Evolutionary conservation across 2,797 vertebrate species (phyloP), one percentile per base, ranked within the genome.

Genomic region (Lithobates pipiens): DNA sequence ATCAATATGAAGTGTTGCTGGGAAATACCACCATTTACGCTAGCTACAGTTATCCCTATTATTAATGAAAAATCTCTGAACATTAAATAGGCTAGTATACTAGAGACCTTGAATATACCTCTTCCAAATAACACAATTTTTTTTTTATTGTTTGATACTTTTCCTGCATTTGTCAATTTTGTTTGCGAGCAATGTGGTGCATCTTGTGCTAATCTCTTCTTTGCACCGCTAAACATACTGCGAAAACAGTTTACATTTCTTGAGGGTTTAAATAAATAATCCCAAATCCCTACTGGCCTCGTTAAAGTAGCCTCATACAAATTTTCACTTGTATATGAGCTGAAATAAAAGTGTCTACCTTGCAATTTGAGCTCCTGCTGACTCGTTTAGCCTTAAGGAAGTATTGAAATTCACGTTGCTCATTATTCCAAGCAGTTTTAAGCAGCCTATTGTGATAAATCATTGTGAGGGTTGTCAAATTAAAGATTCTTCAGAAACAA

Each of bases 251-350:
- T 90, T 92, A 87, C 91, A 91, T 93, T 92, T 94, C 92, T 89
- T 90, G 93, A 91, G 86, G 91, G 70, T 50, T 93, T 91, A 92
- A 89, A 94, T 91, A 93, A 92, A 94, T 92, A 93, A 93, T 88
- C 76, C 46, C 86, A 93, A 92, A 90, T 91, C 93, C 91, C 93
- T 91, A 83, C 88, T 89, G 92, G 78, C 85, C 93, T 95, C 73
- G 88, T 95, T 95, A 95, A 92, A 93, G 89, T 82, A 91, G 89
- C 69, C 90, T 91, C 86, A 91, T 94, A 89, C 90, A 88, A 90
- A 93, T 94, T 93, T 91, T 91, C 84, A 91, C 86, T 92, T 91
- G 88, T 89, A 92, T 92, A 90, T 82, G 88, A 90, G 77, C 90
- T 89, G 89, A 73, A 84, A 88, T 85, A 90, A 91, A 87, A 89